Evolutionary conservation across 2,888 invertebrate genomes (phyloP).

Genomic region (Lithophane ornitopus): DNA sequence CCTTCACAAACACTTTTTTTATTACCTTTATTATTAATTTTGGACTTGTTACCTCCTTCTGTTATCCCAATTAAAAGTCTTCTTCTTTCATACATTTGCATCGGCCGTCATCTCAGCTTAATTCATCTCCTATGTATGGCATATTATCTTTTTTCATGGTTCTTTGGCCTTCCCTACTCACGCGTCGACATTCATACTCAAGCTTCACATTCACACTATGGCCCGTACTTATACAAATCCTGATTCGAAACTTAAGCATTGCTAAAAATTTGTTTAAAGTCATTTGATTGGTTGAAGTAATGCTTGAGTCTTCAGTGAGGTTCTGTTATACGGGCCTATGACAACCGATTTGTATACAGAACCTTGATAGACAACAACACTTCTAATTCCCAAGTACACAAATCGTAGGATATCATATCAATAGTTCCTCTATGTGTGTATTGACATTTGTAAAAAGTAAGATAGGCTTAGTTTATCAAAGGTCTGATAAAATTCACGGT

Average conservation of each 20-base stretch:
- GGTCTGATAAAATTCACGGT: conserved; percentile 59
- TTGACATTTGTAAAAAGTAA: conserved; percentile 35
- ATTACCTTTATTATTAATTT: background rate
- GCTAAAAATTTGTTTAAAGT: background rate
- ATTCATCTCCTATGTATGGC: background rate
- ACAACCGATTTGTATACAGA: background rate
- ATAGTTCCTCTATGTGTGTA: conserved; percentile 10
- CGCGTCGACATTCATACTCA: background rate
- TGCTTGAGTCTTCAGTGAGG: background rate
- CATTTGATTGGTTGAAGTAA: background rate
- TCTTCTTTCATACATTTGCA: background rate
- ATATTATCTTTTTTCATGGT: background rate
- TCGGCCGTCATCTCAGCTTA: background rate
- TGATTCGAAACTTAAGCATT: background rate
- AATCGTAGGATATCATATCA: conserved; percentile 16
- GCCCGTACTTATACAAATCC: background rate
- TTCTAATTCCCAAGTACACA: conserved; percentile 14
- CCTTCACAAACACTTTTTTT: background rate
- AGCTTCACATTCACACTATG: background rate
- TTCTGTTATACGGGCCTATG: background rate
- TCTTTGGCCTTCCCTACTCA: background rate
- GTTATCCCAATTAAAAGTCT: background rate
- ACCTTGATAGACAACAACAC: background rate
- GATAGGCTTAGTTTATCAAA: conserved; percentile 52
- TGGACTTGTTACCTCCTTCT: background rate